Evolutionary conservation across 1,140 invertebrate species (phyloP), one percentile per base, ranked within the genome.

Genomic region (Pseudoatta argentina): DNA sequence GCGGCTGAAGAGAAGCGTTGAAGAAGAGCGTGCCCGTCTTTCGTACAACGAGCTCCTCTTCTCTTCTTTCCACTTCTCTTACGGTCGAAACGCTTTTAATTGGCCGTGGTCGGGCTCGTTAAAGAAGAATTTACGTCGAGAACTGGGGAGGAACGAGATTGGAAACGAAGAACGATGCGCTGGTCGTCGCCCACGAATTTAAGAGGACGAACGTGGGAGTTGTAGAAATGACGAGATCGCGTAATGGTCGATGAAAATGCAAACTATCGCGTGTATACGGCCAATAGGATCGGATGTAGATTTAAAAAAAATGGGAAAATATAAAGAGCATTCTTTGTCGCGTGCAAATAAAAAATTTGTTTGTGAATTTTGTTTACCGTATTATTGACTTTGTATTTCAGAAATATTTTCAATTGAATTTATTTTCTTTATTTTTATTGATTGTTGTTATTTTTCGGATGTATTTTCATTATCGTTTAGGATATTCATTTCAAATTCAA

Each of bases 21-120:
- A 79, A 67, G 86, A 85, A 69, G 73, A 66, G 51, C 34, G 64
- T 6, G 73, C 10, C 30, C 14, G 53, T 63, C 79, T 83, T 83
- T 63, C 67, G 66, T 82, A 72, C 39, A 55, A 59, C 67, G 24
- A 57, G 27, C n/a, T 63, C 6, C 14, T 55, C 16, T 57, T 44
- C 72, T 71, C 48, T 59, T 27, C 27, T 63, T 44, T 73, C 24
- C 34, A 59, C 81, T 30, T 30, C 66, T 67, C 78, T 73, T 12
- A 83, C 86, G 44, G 57, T 85, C 66, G 79, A 87, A 85, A 71
- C 34, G 76, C 66, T 87, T 85, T 87, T 87, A 87, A 87, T 87
- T 87, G 86, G 79, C 86, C 79, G 51, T 81, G 66, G 83, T 81
- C 69, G 63, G 73, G 66, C 63, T 76, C 86, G 86, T 77, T 85